Percentiles rank a stretch among this genome's conserved stretches.
phyloP scores from a whole-genome alignment of 2,113 vertebrate species.

The Chaenocephalus aceratus region DNA sequence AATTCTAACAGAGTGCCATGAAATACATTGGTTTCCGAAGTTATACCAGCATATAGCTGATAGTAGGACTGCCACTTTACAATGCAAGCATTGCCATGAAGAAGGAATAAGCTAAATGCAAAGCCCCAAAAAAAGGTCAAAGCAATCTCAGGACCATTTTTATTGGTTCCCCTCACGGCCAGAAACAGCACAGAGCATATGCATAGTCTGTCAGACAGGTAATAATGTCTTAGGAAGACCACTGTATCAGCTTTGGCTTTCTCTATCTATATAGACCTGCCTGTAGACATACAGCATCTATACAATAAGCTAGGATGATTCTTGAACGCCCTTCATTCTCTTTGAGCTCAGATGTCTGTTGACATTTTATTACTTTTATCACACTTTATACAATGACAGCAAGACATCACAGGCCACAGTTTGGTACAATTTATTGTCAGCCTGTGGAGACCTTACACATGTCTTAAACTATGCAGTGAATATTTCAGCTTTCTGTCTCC shows the following conservation, averaged over 20 bases:
- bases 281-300: not conserved
- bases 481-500: conserved; percentile 52
- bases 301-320: not conserved
- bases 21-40: not conserved
- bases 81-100: not conserved
- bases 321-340: conserved; percentile 17
- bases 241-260: conserved; percentile 26
- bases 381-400: conserved; percentile 21
- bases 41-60: not conserved
- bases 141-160: not conserved
- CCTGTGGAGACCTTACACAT: conserved; percentile 42
- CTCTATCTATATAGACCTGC: not conserved
- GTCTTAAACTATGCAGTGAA: conserved; percentile 48
- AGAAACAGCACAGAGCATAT: not conserved
- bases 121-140: not conserved
- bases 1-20: not conserved
- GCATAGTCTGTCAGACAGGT: conserved; percentile 3
- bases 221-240: not conserved
- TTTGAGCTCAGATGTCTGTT: conserved; percentile 13
- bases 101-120: not conserved
- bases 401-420: conserved; percentile 29
- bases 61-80: not conserved
- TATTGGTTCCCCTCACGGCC: not conserved
- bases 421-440: conserved; percentile 45
- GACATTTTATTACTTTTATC: conserved; percentile 39